Evolutionary conservation across 2,113 vertebrate species (phyloP).

Genomic region (Asarcornis scutulata): DNA sequence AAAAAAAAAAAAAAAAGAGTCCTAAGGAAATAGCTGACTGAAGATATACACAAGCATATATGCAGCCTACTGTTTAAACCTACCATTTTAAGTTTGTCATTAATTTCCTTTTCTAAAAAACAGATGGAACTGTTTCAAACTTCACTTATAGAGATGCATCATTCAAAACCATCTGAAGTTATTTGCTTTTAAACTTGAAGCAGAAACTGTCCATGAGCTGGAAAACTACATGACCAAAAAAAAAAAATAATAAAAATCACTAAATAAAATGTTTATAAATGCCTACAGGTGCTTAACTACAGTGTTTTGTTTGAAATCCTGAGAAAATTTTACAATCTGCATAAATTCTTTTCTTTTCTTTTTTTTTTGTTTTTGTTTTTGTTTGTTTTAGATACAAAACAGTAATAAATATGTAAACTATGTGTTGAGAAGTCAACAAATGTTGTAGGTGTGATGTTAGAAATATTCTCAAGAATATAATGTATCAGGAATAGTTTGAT

Average conservation of each 20-base stretch:
- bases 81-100: no score
- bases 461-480: neutral
- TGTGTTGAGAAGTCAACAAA: neutral
- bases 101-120: neutral
- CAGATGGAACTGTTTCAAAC: neutral
- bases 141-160: neutral
- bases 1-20: no score
- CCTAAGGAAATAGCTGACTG: neutral
- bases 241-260: neutral
- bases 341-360: neutral
- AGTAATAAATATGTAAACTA: neutral
- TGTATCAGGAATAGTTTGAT: neutral
- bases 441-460: accelerated
- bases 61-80: no score
- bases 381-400: neutral
- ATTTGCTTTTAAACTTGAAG: neutral
- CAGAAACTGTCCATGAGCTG: neutral
- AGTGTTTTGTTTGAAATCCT: neutral
- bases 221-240: neutral
- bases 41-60: neutral
- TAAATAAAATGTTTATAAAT: neutral
- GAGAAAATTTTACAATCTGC: neutral
- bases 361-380: no score
- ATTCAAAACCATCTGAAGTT: neutral
- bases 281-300: neutral